A percentile compares a stretch with the other conserved stretches of the same genome.
These are phyloP conservation scores for Dioctria rufipes DNA, from an alignment of 2,888 invertebrate species.

Conservation along the genomic window DNA sequence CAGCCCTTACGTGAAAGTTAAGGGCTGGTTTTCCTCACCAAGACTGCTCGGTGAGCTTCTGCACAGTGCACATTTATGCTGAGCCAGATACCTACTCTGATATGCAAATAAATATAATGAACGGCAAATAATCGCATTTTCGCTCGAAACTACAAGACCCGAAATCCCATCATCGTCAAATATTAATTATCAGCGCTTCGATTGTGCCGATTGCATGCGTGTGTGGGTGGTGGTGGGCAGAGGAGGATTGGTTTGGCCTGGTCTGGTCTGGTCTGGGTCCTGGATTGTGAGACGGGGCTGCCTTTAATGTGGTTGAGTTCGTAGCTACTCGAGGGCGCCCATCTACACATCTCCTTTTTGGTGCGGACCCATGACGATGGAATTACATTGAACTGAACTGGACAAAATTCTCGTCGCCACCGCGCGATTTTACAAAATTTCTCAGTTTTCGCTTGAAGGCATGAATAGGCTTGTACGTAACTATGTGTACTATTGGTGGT, in stretches of 20 bases:
- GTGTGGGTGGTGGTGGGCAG: conserved; percentile 5
- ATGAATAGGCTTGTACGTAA: conserved; percentile 17
- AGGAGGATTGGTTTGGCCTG: neutral
- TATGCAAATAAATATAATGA: conserved; percentile 54
- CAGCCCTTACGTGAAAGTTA: conserved; percentile 5
- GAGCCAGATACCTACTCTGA: conserved; percentile 48
- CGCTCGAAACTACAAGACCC: conserved; percentile 50
- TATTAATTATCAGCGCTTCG: conserved; percentile 53
- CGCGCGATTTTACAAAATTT: conserved; percentile 42
- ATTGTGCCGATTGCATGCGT: conserved; percentile 40
- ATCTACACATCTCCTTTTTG: neutral
- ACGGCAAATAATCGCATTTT: conserved; percentile 53
- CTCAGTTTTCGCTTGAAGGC: conserved; percentile 52
- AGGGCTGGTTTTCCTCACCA: conserved; percentile 13
- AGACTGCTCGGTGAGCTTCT: neutral
- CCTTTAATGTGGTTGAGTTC: neutral
- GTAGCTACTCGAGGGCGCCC: conserved; percentile 2
- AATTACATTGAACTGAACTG: conserved; percentile 10
- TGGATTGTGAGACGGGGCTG: neutral
- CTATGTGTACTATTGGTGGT: neutral
- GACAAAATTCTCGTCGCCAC: conserved; percentile 44
- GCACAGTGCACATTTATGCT: conserved; percentile 33
- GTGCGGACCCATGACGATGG: neutral
- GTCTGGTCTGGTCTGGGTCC: neutral
- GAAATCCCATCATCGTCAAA: conserved; percentile 54